phyloP scores from a whole-genome alignment of 2,797 vertebrate genomes.

The Periparus ater region DNA sequence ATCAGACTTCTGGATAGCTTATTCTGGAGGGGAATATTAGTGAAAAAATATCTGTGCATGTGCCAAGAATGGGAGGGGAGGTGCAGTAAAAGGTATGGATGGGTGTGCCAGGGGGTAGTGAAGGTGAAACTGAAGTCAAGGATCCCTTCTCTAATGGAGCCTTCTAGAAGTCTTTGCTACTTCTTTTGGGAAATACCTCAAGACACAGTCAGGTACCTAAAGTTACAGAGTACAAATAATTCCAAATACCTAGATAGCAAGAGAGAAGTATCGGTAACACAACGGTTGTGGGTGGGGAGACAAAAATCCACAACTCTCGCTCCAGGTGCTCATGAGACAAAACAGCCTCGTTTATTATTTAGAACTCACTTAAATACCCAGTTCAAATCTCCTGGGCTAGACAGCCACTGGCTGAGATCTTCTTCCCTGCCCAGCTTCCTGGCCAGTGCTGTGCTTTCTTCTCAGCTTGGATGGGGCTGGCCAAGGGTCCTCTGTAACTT shows the following conservation, averaged over 20 bases:
- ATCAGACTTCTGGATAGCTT: background rate
- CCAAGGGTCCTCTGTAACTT: too few species aligned
- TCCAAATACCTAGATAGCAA: background rate
- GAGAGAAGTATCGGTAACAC: background rate
- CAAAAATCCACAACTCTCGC: too few species aligned
- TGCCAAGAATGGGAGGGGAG: background rate
- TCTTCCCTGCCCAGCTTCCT: too few species aligned
- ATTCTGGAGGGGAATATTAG: background rate
- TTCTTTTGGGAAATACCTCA: background rate
- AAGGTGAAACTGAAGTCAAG: background rate
- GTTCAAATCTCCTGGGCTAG: too few species aligned
- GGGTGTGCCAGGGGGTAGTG: background rate
- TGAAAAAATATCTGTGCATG: background rate
- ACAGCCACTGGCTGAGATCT: too few species aligned
- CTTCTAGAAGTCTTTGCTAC: background rate
- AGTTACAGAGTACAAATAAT: background rate
- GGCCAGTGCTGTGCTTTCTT: too few species aligned
- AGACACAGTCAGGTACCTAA: background rate
- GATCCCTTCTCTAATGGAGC: fast-evolving
- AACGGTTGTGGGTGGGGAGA: too few species aligned
- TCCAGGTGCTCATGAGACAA: too few species aligned
- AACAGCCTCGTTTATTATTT: too few species aligned
- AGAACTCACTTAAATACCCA: too few species aligned
- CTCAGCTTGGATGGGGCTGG: too few species aligned
- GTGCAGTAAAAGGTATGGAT: background rate